A percentile compares a stretch with the other conserved stretches of the same genome.
Evolutionary conservation across 2,113 vertebrate species (phyloP).

Genomic region (Butorides virescens): DNA sequence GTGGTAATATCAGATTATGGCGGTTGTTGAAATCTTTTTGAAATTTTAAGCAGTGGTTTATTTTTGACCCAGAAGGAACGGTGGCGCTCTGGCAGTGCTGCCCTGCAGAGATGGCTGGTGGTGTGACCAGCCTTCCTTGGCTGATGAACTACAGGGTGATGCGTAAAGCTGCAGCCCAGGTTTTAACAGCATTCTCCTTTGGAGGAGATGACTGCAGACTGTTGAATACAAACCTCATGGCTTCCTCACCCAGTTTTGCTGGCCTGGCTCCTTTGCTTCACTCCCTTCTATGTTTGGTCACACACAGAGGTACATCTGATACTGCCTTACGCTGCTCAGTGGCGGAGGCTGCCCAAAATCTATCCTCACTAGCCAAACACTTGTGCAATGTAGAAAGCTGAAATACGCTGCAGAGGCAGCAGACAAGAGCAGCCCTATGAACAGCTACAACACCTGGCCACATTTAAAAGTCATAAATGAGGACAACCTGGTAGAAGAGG

Average conservation of each 20-base stretch:
- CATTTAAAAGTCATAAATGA: neutral
- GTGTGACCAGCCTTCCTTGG: neutral
- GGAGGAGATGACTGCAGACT: neutral
- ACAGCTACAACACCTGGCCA: neutral
- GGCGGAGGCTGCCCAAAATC: neutral
- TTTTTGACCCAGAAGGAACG: neutral
- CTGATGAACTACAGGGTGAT: neutral
- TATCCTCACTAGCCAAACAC: neutral
- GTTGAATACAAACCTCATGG: neutral
- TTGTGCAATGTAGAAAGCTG: neutral
- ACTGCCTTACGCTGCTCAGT: neutral
- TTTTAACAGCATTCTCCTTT: slow-evolving; percentile 9
- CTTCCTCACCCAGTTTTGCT: neutral
- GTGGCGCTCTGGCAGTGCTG: neutral
- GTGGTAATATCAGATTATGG: neutral
- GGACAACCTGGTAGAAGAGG: neutral
- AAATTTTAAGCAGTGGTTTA: neutral
- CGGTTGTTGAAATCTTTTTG: neutral
- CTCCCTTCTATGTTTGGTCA: neutral
- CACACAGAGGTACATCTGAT: neutral
- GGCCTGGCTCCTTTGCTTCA: neutral
- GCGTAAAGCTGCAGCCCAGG: neutral
- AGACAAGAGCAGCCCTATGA: neutral
- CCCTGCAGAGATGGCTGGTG: neutral
- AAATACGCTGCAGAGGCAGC: neutral